Percentiles rank a stretch among this genome's conserved stretches.
phyloP scores from a whole-genome alignment of 2,113 vertebrate genomes.

The Zosterops japonicus region DNA sequence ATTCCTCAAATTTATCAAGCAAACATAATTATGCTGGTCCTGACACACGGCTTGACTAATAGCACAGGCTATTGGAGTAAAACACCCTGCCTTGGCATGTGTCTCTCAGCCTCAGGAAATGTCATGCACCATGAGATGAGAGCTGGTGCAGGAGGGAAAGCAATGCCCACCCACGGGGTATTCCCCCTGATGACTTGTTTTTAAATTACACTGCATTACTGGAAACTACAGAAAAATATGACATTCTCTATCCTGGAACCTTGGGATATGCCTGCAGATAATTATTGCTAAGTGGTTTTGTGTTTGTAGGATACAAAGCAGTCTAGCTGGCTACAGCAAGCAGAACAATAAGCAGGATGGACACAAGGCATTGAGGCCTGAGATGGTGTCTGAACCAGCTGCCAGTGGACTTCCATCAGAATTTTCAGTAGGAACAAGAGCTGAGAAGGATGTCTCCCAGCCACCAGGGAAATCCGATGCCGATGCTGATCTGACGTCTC shows the following conservation, averaged over 20 bases:
- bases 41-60: constrained; percentile 6
- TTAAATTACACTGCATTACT: not conserved
- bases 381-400: not conserved
- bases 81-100: not conserved
- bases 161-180: not conserved
- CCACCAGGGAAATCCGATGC: accelerated
- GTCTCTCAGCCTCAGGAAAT: not conserved
- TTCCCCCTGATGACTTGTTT: not conserved
- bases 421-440: not conserved
- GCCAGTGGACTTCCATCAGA: not conserved
- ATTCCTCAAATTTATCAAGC: not conserved
- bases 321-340: not conserved
- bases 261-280: not conserved
- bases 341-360: not conserved
- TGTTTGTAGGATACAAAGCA: not conserved
- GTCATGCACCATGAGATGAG: not conserved
- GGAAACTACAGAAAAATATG: not conserved
- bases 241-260: not conserved
- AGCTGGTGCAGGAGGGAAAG: not conserved
- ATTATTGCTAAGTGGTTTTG: not conserved
- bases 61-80: not conserved
- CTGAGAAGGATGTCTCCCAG: not conserved
- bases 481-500: not conserved
- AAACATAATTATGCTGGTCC: constrained; percentile 14
- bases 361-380: not conserved